phyloP scores from a whole-genome alignment of 2,888 invertebrate species.

The Cyclophora albipunctata region DNA sequence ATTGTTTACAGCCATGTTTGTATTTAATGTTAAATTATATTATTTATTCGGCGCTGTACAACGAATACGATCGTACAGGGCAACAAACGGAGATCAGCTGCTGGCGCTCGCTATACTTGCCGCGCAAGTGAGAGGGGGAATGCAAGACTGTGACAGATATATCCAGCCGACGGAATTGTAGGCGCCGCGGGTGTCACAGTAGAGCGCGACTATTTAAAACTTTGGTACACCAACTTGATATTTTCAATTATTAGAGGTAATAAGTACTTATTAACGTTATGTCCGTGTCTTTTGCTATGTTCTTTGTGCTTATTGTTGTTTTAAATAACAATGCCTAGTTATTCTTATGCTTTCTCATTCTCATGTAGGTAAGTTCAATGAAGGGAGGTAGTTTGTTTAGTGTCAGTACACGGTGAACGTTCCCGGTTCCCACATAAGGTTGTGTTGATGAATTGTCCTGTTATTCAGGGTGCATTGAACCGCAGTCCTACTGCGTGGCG shows the following conservation, averaged over 20 bases:
- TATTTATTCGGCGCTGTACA: conserved; percentile 16
- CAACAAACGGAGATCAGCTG: conserved; percentile 15
- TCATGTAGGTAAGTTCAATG: too few species aligned
- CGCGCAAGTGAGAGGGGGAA: conserved; percentile 14
- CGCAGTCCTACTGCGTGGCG: neutral
- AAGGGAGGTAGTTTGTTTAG: too few species aligned
- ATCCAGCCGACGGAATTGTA: neutral
- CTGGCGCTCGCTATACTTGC: conserved; percentile 2
- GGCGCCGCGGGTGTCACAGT: neutral
- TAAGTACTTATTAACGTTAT: too few species aligned
- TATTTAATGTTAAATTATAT: conserved; percentile 21
- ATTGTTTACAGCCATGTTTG: conserved; percentile 48
- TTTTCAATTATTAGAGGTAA: too few species aligned
- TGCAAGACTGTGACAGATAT: conserved; percentile 14
- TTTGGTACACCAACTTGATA: conserved; percentile 1
- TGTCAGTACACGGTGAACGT: too few species aligned
- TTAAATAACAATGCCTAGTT: too few species aligned
- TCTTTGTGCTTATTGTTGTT: too few species aligned
- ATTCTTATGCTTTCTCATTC: too few species aligned
- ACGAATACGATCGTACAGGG: conserved; percentile 14
- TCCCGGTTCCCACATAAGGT: too few species aligned
- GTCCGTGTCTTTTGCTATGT: too few species aligned
- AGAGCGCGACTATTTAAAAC: neutral
- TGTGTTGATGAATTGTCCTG: too few species aligned
- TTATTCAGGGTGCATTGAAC: too few species aligned